Evolutionary conservation across 2,113 vertebrate species (phyloP), one percentile per base, ranked within the genome.

Genomic region (Deroptyus accipitrinus): DNA sequence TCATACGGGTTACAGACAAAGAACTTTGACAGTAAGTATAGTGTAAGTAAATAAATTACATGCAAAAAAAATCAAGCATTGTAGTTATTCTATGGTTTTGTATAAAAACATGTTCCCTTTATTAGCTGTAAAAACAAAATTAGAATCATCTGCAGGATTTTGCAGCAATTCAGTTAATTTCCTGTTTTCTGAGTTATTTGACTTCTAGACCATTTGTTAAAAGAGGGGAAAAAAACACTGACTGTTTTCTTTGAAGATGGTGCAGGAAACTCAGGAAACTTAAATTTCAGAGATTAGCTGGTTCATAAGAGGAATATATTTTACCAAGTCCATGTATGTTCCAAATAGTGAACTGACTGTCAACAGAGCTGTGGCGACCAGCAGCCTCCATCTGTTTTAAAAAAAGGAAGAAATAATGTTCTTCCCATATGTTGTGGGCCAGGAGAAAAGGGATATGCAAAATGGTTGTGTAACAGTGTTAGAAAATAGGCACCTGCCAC

Each of bases 161-260:
- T 84, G 88, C 74, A 83, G 89, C 93, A 96, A 96, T 91, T 97
- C 89, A 80, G 97, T 98, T 98, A 96, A 97, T 98, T 98, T 98
- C 97, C 97, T 98, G 98, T 97, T 96, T 96, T 97, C 87, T 95
- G n/a, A 95, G 79, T 96, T 97, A 92, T 89, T 92, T 96, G 95
- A 96, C 80, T 97, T 94, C 85, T 73, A 89, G 72, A 96, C 68
- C 88, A 90, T 70, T 83, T 95, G 41, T 85, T 95, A 95, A 54
- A 41, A 46, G 42, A 11, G 37, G 54, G 30, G 11, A 37, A 35
- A 24, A 41, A 95, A 83, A 10, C 35, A 96, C 86, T 46, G 39
- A 62, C 68, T 90, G 23, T 96, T 92, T 83, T 87, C 88, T 97
- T 97, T 98, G 96, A 97, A 98, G 97, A 98, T 83, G 48, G 66